Evolutionary conservation across 2,888 invertebrate genomes (phyloP).

Genomic region (Carcina quercana): DNA sequence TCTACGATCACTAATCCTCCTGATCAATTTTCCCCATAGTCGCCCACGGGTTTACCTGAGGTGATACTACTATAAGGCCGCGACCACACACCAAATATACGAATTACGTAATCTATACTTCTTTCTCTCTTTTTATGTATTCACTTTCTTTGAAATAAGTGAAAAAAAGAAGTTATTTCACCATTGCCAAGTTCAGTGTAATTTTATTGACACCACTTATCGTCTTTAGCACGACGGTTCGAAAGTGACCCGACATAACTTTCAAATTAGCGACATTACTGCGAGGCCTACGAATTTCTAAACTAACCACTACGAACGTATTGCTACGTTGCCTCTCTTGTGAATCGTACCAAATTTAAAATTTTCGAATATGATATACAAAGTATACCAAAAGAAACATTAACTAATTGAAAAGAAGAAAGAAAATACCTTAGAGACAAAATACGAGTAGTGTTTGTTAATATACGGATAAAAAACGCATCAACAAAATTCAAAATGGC

Average conservation of each 20-base stretch:
- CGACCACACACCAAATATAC: too few relatives aligned
- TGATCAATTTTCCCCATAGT: too few relatives aligned
- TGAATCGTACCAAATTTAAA: too few relatives aligned
- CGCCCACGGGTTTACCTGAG: too few relatives aligned
- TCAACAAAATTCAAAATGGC: slow-evolving; percentile 20
- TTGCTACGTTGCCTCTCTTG: too few relatives aligned
- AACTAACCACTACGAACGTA: slow-evolving; percentile 3
- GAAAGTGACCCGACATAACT: slow-evolving; percentile 25
- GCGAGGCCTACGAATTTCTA: slow-evolving; percentile 12
- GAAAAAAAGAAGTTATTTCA: slow-evolving; percentile 18
- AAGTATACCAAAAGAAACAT: slow-evolving; percentile 3
- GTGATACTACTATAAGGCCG: too few relatives aligned
- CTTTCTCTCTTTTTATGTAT: too few relatives aligned
- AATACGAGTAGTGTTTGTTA: too few relatives aligned
- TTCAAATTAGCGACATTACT: slow-evolving; percentile 41
- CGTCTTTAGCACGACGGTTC: slow-evolving; percentile 4
- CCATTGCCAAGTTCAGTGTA: slow-evolving; percentile 34
- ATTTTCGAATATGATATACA: too few relatives aligned
- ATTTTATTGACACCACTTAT: slow-evolving; percentile 22
- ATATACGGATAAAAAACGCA: slow-evolving; percentile 4
- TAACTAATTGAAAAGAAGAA: neutral
- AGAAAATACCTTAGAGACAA: too few relatives aligned
- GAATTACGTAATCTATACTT: too few relatives aligned
- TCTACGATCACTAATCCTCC: too few relatives aligned
- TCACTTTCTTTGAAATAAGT: neutral